Evolutionary conservation across 30 jellyfish, hydroid and myxozoan species (phyloP).

Genomic region (Sanderia malayensis): DNA sequence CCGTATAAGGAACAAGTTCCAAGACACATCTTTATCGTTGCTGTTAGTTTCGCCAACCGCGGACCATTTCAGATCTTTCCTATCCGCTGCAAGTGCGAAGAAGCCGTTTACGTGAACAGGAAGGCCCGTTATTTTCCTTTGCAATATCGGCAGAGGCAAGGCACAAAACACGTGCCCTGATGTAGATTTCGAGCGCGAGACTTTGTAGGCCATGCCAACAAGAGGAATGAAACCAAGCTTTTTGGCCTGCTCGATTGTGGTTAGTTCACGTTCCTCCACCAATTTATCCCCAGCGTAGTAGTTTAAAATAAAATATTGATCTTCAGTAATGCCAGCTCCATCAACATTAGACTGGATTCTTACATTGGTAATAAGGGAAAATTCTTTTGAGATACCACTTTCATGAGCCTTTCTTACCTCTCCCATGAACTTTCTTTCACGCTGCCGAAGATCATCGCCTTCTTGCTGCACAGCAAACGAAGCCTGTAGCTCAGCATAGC

Average conservation of each 20-base stretch:
- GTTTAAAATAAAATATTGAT: slow-evolving; percentile 1
- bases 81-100: slow-evolving; percentile 39
- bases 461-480: slow-evolving; percentile 7
- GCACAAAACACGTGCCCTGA: background rate
- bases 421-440: background rate
- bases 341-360: background rate
- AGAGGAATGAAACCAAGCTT: slow-evolving; percentile 29
- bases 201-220: slow-evolving; percentile 47
- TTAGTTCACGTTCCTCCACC: slow-evolving; percentile 5
- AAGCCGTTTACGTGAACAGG: slow-evolving; percentile 66
- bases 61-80: slow-evolving; percentile 52
- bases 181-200: background rate
- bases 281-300: slow-evolving; percentile 19
- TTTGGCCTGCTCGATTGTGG: slow-evolving; percentile 3
- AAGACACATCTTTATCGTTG: background rate
- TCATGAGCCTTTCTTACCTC: background rate
- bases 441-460: background rate
- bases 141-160: background rate
- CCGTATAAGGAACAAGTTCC: background rate
- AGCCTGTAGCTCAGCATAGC: slow-evolving; percentile 7
- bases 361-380: background rate
- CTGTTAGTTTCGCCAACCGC: background rate
- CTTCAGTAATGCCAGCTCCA: background rate
- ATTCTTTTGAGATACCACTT: background rate
- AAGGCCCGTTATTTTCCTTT: background rate